A percentile compares a stretch with the other conserved stretches of the same genome.
phyloP scores from a whole-genome alignment of 2,797 vertebrate genomes.

The Xenopus petersii region DNA sequence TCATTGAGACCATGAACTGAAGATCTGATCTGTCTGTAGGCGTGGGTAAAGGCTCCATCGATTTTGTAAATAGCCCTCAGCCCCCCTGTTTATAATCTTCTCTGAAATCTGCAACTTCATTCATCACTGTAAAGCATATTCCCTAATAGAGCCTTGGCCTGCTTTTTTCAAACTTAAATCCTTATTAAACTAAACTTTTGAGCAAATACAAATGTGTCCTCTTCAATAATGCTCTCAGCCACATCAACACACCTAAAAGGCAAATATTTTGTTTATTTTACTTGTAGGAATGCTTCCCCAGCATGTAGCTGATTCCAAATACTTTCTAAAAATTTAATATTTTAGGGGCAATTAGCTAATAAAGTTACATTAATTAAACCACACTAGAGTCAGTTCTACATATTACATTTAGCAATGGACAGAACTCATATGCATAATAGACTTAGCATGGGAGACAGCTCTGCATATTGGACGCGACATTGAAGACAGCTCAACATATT shows the following conservation, averaged over 20 bases:
- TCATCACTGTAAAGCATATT: constrained; percentile 47
- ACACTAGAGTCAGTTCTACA: too few relatives aligned
- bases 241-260: constrained; percentile 4
- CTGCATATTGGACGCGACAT: too few relatives aligned
- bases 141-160: constrained; percentile 39
- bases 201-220: constrained; percentile 30
- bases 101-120: constrained; percentile 42
- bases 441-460: too few relatives aligned
- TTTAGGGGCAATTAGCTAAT: too few relatives aligned
- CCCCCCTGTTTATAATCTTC: constrained; percentile 35
- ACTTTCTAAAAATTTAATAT: too few relatives aligned
- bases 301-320: neutral
- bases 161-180: constrained; percentile 38
- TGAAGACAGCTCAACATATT: too few relatives aligned
- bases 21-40: constrained; percentile 38
- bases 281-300: neutral
- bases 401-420: too few relatives aligned
- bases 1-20: constrained; percentile 41
- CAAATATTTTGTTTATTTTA: constrained; percentile 2
- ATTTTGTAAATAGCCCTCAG: constrained; percentile 40
- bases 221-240: constrained; percentile 20
- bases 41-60: constrained; percentile 38
- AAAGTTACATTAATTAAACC: too few relatives aligned
- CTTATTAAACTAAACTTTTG: constrained; percentile 31
- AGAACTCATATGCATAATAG: too few relatives aligned